A percentile compares a stretch with the other conserved stretches of the same genome.
Conservation (phyloP, 2,888 invertebrate genomes). For the Andricus curvator region DNA sequence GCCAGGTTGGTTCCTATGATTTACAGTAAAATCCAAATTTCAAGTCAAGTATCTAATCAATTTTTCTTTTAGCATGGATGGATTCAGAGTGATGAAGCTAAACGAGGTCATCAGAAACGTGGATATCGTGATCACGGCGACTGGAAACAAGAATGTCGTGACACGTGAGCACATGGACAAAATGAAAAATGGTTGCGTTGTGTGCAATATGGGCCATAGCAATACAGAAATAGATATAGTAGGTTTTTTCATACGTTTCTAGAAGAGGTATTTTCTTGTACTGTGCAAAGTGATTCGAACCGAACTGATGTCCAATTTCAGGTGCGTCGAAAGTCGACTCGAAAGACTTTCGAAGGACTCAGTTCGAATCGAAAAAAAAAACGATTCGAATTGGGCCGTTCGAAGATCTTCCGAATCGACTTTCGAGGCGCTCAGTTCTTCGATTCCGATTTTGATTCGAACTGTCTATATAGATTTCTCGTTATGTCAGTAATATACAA, state of each 20-base stretch:
- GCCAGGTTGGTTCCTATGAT: conserved; percentile 83
- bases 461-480: too few species aligned
- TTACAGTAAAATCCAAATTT: neutral
- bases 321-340: too few species aligned
- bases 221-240: conserved; percentile 97
- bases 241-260: conserved; percentile 69
- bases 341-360: too few species aligned
- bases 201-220: conserved; percentile 98
- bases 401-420: too few species aligned
- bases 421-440: too few species aligned
- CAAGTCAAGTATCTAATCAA: conserved; percentile 25
- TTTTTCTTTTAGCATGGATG: conserved; percentile 90
- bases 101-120: conserved; percentile 96
- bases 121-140: conserved; percentile 98
- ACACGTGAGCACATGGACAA: conserved; percentile 97
- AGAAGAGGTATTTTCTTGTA: neutral
- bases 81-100: conserved; percentile 95
- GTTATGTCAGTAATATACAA: too few species aligned
- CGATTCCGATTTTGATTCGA: too few species aligned
- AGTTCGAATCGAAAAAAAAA: too few species aligned
- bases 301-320: too few species aligned
- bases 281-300: too few species aligned
- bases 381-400: too few species aligned
- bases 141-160: conserved; percentile 98
- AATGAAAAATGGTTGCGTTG: conserved; percentile 96